Conservation (phyloP, 2,113 vertebrate species). For the Apteryx mantelli region DNA sequence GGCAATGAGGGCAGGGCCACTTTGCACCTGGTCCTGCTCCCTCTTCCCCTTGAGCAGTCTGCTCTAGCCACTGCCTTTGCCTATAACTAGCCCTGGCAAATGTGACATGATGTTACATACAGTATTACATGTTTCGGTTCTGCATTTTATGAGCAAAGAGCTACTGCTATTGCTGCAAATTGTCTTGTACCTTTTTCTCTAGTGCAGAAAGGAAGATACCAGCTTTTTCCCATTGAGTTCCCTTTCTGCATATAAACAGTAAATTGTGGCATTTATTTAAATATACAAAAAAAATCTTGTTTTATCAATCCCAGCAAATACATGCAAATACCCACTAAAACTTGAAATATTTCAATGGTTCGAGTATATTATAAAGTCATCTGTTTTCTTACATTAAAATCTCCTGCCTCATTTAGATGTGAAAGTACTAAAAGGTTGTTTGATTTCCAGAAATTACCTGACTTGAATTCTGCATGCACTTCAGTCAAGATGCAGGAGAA, state of each 20-base stretch:
- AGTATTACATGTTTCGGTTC: neutral
- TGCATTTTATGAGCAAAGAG: neutral
- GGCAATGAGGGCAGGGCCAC: neutral
- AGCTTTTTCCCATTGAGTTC: neutral
- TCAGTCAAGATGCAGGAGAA: neutral
- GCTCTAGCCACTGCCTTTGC: neutral
- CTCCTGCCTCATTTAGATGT: neutral
- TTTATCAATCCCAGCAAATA: neutral
- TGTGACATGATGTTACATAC: neutral
- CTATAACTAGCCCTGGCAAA: neutral
- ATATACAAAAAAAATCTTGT: neutral
- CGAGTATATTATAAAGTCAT: neutral
- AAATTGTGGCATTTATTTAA: neutral
- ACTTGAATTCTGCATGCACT: neutral
- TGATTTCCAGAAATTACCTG: constrained; percentile 31
- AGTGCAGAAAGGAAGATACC: fast-evolving
- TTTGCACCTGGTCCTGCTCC: neutral
- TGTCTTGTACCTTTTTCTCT: neutral
- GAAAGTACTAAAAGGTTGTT: neutral
- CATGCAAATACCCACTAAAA: neutral
- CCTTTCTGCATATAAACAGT: neutral
- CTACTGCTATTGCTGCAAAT: neutral
- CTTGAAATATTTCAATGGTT: neutral
- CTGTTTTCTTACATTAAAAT: neutral
- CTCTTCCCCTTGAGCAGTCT: neutral